Percentiles rank a stretch among this genome's conserved stretches.
phyloP scores from a whole-genome alignment of 2,797 vertebrate genomes.

The Microchirus variegatus region DNA sequence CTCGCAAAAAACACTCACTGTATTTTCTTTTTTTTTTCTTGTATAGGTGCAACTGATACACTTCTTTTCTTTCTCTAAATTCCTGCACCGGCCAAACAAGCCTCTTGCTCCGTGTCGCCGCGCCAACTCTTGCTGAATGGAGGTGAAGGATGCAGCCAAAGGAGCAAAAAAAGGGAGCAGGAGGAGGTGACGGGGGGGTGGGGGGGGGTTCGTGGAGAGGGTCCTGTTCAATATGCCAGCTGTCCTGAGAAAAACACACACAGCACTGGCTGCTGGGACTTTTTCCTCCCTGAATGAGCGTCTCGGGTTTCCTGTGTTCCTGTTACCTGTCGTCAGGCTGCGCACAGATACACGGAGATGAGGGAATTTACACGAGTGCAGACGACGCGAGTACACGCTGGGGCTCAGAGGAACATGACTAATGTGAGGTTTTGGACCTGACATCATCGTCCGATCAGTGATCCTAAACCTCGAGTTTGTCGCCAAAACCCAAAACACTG shows the following conservation, averaged over 20 bases:
- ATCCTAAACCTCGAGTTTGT: too few species aligned
- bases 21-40: too few species aligned
- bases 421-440: too few species aligned
- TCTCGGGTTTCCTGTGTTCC: constrained; percentile 40
- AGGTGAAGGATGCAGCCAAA: constrained; percentile 61
- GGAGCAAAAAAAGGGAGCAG: constrained; percentile 49
- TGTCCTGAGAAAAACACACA: constrained; percentile 68
- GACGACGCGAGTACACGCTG: constrained; percentile 21
- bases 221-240: constrained; percentile 66
- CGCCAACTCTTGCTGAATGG: constrained; percentile 70
- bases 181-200: constrained; percentile 49
- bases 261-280: constrained; percentile 53
- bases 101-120: constrained; percentile 48
- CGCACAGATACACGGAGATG: constrained; percentile 6
- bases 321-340: constrained; percentile 43
- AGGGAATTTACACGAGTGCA: constrained; percentile 3
- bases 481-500: too few species aligned
- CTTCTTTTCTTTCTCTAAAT: constrained; percentile 54
- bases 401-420: too few species aligned
- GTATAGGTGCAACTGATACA: constrained; percentile 62
- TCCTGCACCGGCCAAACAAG: constrained; percentile 23
- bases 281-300: constrained; percentile 46
- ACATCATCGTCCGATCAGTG: too few species aligned
- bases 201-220: constrained; percentile 56
- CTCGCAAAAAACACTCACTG: constrained; percentile 65